Evolutionary conservation across 2,888 invertebrate species (phyloP).

Genomic region (Clunio marinus): DNA sequence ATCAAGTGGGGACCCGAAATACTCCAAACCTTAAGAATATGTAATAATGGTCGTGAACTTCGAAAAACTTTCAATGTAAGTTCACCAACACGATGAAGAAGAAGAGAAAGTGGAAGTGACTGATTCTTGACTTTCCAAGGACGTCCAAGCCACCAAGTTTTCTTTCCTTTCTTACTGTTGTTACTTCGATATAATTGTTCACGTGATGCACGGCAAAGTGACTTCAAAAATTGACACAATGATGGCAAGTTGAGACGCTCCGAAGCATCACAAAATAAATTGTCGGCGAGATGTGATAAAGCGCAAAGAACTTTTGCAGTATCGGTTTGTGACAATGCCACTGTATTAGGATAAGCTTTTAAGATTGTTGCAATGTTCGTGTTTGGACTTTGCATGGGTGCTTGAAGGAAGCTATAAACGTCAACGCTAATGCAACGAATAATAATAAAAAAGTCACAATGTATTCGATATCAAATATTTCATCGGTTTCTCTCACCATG

Average conservation of each 20-base stretch:
- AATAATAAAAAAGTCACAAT: not conserved
- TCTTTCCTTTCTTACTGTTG: conserved; percentile 51
- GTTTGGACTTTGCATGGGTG: conserved; percentile 61
- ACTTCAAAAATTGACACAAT: conserved; percentile 73
- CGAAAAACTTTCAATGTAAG: conserved; percentile 81
- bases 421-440: conserved; percentile 59
- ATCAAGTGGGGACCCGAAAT: conserved; percentile 89
- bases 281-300: conserved; percentile 83
- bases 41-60: conserved; percentile 81
- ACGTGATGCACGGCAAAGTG: conserved; percentile 81
- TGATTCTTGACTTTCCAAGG: conserved; percentile 51
- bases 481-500: conserved; percentile 57
- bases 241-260: conserved; percentile 80
- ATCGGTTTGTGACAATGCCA: conserved; percentile 68
- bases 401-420: conserved; percentile 77
- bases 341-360: conserved; percentile 51
- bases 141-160: conserved; percentile 51
- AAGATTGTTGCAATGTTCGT: conserved; percentile 52
- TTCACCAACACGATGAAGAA: conserved; percentile 81
- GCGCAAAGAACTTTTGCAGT: conserved; percentile 87
- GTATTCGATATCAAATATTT: not conserved
- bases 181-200: conserved; percentile 58
- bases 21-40: conserved; percentile 90
- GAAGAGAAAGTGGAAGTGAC: conserved; percentile 55
- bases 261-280: conserved; percentile 84